A percentile compares a stretch with the other conserved stretches of the same genome.
These are phyloP conservation scores for Sialis lutaria DNA, from an alignment of 2,888 invertebrate genomes.

Conservation along the genomic window DNA sequence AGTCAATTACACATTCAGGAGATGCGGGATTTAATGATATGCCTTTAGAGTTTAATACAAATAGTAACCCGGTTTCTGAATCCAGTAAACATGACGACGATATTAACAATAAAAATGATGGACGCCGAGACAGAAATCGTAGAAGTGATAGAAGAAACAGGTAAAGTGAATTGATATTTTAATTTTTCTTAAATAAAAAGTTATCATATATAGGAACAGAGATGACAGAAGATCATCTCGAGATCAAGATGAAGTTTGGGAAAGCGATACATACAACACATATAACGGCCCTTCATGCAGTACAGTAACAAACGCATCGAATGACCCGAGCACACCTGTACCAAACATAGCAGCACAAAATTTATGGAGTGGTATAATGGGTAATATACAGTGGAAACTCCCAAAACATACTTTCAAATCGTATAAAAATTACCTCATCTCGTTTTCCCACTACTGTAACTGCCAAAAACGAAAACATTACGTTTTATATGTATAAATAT, in stretches of 20 bases:
- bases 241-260: constrained; percentile 11
- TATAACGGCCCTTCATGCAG: constrained; percentile 1
- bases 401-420: no score
- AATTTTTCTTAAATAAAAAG: neutral
- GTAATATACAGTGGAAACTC: constrained; percentile 10
- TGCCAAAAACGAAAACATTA: no score
- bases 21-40: constrained; percentile 35
- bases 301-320: neutral
- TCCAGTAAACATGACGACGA: constrained; percentile 24
- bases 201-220: constrained; percentile 15
- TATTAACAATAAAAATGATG: constrained; percentile 22
- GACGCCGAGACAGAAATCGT: constrained; percentile 14
- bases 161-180: neutral
- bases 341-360: constrained; percentile 17
- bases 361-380: constrained; percentile 25
- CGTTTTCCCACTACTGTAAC: no score
- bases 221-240: constrained; percentile 19
- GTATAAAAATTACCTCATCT: no score
- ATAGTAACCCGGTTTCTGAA: constrained; percentile 39
- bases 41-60: constrained; percentile 42
- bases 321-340: neutral
- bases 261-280: neutral
- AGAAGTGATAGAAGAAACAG: constrained; percentile 12
- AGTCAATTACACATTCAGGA: neutral
- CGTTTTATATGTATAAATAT: no score